Evolutionary conservation across 2,797 vertebrate species (phyloP).

Genomic region (Pseudochirops corinnae): DNA sequence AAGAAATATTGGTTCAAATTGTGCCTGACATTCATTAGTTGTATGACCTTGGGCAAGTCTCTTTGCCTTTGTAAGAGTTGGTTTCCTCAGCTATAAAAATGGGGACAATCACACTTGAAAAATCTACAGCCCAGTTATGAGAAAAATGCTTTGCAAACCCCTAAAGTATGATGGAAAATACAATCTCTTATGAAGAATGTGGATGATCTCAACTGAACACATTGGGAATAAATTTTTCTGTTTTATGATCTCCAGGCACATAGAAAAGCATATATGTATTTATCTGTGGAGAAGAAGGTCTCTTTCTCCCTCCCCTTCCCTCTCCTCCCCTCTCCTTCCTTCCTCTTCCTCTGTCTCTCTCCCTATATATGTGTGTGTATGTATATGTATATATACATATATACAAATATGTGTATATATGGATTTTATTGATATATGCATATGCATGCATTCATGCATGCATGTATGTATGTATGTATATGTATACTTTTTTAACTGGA

Average conservation of each 20-base stretch:
- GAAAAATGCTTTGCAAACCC: neutral
- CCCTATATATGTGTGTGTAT: no score
- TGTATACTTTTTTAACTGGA: neutral
- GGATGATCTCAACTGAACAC: neutral
- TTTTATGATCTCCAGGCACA: neutral
- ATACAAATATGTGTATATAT: neutral
- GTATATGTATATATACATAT: no score
- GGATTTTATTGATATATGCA: neutral
- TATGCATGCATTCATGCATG: no score
- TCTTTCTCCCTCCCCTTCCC: no score
- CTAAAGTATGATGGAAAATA: neutral
- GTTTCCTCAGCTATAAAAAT: neutral
- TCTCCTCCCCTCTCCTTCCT: accelerated
- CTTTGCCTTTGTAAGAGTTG: neutral
- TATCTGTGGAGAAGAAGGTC: neutral
- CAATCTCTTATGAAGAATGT: neutral
- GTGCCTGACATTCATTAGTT: neutral
- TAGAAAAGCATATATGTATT: neutral
- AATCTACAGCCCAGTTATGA: neutral
- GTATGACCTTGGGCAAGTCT: neutral
- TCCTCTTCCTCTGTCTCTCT: accelerated
- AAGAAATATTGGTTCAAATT: neutral
- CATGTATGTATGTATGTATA: neutral
- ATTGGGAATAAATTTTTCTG: neutral
- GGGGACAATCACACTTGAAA: neutral